Percentiles rank a stretch among this genome's conserved stretches.
These are phyloP conservation scores for Aphaenogaster ashmeadi DNA, from an alignment of 1,140 invertebrate species.

Conservation along the genomic window DNA sequence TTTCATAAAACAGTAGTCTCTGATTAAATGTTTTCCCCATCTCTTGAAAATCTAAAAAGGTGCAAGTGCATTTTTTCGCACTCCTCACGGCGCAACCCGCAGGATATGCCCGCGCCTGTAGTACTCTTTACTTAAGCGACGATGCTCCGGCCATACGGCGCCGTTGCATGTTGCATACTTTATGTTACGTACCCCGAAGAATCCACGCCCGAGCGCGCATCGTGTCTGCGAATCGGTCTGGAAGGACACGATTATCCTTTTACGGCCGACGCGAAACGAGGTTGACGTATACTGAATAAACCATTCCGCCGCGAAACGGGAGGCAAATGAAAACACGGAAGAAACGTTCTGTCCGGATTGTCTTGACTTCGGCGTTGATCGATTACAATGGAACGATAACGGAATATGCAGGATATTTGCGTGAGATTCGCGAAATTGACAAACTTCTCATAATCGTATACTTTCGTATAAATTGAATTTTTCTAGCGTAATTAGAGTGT, in stretches of 20 bases:
- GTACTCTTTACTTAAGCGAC: constrained; percentile 75
- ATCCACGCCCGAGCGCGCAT: constrained; percentile 60
- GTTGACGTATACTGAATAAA: constrained; percentile 83
- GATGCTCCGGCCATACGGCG: constrained; percentile 72
- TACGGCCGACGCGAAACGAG: constrained; percentile 78
- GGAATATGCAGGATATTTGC: not conserved
- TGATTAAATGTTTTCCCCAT: constrained; percentile 10
- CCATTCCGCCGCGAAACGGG: constrained; percentile 64
- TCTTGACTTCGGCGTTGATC: constrained; percentile 46
- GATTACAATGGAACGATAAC: constrained; percentile 36
- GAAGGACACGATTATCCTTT: constrained; percentile 84
- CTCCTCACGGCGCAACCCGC: not conserved
- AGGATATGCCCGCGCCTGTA: constrained; percentile 42
- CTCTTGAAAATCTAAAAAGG: constrained; percentile 17
- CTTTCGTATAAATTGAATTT: constrained; percentile 34
- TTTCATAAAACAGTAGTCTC: not conserved
- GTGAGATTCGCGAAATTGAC: not conserved
- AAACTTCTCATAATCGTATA: not conserved
- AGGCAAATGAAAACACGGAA: constrained; percentile 70
- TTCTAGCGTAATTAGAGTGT: constrained; percentile 11
- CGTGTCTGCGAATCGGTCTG: constrained; percentile 72
- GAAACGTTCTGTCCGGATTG: constrained; percentile 31
- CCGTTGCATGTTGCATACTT: constrained; percentile 82
- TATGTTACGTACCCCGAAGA: constrained; percentile 70
- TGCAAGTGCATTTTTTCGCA: constrained; percentile 32